Conservation (phyloP, 2,888 invertebrate genomes). For the Anthophora plumipes region DNA sequence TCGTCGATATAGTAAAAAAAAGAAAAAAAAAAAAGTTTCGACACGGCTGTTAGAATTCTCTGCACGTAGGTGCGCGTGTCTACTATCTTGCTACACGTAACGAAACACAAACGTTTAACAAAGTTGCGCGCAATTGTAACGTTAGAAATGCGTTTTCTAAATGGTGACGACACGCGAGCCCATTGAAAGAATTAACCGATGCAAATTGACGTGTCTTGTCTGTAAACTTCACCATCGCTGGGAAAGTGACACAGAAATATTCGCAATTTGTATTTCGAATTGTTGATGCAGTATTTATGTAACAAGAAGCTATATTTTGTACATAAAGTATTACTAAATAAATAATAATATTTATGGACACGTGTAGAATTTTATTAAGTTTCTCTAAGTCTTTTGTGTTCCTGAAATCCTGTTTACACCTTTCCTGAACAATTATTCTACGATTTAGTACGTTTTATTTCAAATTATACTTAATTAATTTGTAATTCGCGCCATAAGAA, state of each 20-base stretch:
- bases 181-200: not conserved
- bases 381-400: not conserved
- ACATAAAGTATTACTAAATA: not conserved
- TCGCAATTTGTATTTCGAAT: not conserved
- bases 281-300: slow-evolving; percentile 7
- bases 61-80: slow-evolving; percentile 7
- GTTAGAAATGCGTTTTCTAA: slow-evolving; percentile 44
- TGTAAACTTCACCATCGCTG: not conserved
- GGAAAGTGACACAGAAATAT: not conserved
- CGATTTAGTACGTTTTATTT: too few relatives aligned
- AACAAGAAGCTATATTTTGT: slow-evolving; percentile 3
- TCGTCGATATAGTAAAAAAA: not conserved
- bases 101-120: slow-evolving; percentile 33
- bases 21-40: not conserved
- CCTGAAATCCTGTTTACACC: not conserved
- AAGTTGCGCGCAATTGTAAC: not conserved
- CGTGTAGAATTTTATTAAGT: not conserved
- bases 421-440: not conserved
- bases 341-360: slow-evolving; percentile 20
- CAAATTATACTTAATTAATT: not conserved
- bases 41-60: slow-evolving; percentile 32
- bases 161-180: not conserved
- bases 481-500: slow-evolving; percentile 41
- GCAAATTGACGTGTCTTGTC: slow-evolving; percentile 15
- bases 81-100: slow-evolving; percentile 28